Evolutionary conservation across 1,140 invertebrate genomes (phyloP), one percentile per base, ranked within the genome.

Genomic region (Drosophila equinoxialis): DNA sequence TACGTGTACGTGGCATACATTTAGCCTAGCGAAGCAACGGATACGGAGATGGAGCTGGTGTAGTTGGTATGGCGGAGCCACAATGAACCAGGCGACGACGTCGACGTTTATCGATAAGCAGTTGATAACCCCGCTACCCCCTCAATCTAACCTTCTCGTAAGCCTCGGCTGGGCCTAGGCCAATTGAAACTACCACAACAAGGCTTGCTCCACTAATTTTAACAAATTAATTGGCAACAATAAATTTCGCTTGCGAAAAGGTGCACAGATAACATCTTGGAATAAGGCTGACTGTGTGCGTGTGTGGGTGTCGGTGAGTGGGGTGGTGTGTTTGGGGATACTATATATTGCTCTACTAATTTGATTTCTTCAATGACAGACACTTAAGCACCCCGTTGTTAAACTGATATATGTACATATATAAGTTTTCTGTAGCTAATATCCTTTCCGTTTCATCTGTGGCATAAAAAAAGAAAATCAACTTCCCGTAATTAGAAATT

Each of bases 191-290:
- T 86, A 85, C 81, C 81, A 65, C 81, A 81, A 86, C 81, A 81
- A 86, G 61, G 80, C 77, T 65, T 77, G 66, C 77, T 80, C 83
- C 65, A 83, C 80, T 87, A 89, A 89, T 89, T 89, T 89, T 89
- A 89, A 89, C 84, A 89, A 89, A 89, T 89, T 89, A 89, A 89
- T 89, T 89, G 84, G 84, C 80, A 89, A 89, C 84, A 89, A 89
- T 89, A 89, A 89, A 89, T 89, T 89, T 60, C 11, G 62, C 68
- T 89, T 71, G 83, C 79, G 75, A 87, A 86, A 83, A 86, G 83
- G 83, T 87, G 83, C 68, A 59, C 76, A 67, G 83, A 86, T 86
- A 87, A 71, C 59, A 87, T 87, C 83, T 60, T 62, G 54, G 57
- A 68, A 63, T 73, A 23, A 14, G 60, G 17, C 45, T 45, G 17